Conservation (phyloP, 2,888 invertebrate genomes). For the Lysandra coridon region DNA sequence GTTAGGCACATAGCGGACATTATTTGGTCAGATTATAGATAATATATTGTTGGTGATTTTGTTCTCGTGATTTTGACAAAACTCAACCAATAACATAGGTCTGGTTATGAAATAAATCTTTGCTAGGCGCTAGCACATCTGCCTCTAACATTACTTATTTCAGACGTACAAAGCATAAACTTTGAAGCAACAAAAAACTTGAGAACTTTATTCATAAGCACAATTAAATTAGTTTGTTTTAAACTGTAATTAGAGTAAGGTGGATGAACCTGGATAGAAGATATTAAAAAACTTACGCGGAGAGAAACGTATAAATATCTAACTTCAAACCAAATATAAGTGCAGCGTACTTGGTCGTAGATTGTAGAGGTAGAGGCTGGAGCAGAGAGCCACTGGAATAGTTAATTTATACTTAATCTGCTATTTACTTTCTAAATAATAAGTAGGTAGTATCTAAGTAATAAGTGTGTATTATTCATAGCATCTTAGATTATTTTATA, state of each 20-base stretch:
- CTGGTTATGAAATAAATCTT: too few relatives aligned
- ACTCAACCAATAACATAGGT: too few relatives aligned
- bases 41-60: too few relatives aligned
- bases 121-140: too few relatives aligned
- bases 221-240: conserved; percentile 7
- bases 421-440: too few relatives aligned
- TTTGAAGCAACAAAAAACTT: conserved; percentile 1
- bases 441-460: too few relatives aligned
- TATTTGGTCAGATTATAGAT: too few relatives aligned
- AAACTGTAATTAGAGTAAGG: conserved; percentile 16
- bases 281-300: conserved; percentile 25
- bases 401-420: not conserved
- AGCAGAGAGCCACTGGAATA: not conserved
- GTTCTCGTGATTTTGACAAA: too few relatives aligned
- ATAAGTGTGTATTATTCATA: too few relatives aligned
- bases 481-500: too few relatives aligned
- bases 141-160: not conserved
- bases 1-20: too few relatives aligned
- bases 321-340: conserved; percentile 10
- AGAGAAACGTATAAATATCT: conserved; percentile 13
- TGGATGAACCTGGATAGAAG: conserved; percentile 19
- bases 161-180: not conserved
- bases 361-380: not conserved
- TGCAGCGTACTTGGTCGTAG: not conserved
- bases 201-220: not conserved